phyloP scores from a whole-genome alignment of 2,888 invertebrate species.

The Poecilobothrus nobilitatus region DNA sequence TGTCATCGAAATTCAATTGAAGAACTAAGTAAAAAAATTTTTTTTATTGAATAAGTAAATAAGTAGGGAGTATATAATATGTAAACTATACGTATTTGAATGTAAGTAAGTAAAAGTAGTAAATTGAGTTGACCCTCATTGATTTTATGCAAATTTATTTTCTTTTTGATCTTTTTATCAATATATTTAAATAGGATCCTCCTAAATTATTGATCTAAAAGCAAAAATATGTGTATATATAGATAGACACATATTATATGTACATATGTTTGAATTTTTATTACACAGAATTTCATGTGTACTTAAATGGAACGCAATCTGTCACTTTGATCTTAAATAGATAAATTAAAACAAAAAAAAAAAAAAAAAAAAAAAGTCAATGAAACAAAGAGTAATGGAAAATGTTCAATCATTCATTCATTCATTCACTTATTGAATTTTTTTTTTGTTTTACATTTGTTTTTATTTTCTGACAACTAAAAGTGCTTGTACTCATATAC shows the following conservation, averaged over 20 bases:
- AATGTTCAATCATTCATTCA: not conserved
- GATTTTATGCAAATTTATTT: not conserved
- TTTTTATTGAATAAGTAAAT: too few species aligned
- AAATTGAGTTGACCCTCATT: too few species aligned
- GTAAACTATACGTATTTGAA: too few species aligned
- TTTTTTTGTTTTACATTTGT: not conserved
- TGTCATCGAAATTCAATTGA: too few species aligned
- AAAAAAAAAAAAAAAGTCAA: too few species aligned
- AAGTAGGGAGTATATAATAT: too few species aligned
- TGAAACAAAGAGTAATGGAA: too few species aligned
- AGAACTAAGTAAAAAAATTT: too few species aligned
- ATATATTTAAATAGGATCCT: not conserved
- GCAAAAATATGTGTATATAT: not conserved
- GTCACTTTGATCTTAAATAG: conserved; percentile 1
- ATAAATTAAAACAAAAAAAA: not conserved
- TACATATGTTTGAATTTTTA: not conserved
- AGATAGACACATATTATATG: not conserved
- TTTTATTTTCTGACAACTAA: not conserved
- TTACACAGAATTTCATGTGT: not conserved
- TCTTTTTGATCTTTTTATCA: not conserved
- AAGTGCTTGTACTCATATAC: not conserved
- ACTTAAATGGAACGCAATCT: conserved; percentile 3
- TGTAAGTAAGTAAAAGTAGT: too few species aligned
- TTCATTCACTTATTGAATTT: too few species aligned
- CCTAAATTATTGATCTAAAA: not conserved